These are phyloP conservation scores for Drosophila antonietae DNA, from an alignment of 2,888 invertebrate genomes.

Conservation along the genomic window DNA sequence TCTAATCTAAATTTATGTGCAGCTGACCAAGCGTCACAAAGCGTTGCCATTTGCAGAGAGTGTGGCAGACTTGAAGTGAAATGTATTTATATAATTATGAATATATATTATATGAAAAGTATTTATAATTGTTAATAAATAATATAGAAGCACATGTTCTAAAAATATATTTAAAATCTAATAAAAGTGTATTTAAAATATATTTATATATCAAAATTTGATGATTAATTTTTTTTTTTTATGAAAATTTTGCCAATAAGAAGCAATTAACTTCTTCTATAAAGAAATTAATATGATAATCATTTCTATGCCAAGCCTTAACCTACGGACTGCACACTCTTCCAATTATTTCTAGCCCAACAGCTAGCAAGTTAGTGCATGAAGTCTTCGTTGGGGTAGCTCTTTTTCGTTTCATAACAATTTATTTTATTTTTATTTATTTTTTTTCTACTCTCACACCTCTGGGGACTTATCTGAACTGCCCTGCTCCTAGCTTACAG, in stretches of 20 bases:
- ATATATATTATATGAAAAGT: background rate
- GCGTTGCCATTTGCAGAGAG: background rate
- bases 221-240: too few relatives aligned
- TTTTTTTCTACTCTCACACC: background rate
- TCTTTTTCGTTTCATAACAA: background rate
- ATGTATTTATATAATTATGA: background rate
- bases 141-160: too few relatives aligned
- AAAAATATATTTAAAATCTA: too few relatives aligned
- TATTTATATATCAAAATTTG: too few relatives aligned
- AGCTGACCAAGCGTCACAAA: slow-evolving; percentile 48
- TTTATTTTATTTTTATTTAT: slow-evolving; percentile 4
- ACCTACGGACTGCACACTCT: too few relatives aligned
- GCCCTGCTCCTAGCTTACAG: background rate
- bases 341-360: background rate
- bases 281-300: too few relatives aligned
- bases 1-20: slow-evolving; percentile 71
- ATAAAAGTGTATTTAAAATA: too few relatives aligned
- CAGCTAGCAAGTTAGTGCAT: background rate
- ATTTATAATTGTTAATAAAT: too few relatives aligned
- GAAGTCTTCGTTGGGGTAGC: background rate
- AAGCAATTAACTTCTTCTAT: too few relatives aligned
- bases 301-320: too few relatives aligned
- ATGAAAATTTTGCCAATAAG: too few relatives aligned
- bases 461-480: slow-evolving; percentile 21
- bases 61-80: background rate